Evolutionary conservation across 1,140 invertebrate genomes (phyloP), one percentile per base, ranked within the genome.

Genomic region (Platyscapa corneri): DNA sequence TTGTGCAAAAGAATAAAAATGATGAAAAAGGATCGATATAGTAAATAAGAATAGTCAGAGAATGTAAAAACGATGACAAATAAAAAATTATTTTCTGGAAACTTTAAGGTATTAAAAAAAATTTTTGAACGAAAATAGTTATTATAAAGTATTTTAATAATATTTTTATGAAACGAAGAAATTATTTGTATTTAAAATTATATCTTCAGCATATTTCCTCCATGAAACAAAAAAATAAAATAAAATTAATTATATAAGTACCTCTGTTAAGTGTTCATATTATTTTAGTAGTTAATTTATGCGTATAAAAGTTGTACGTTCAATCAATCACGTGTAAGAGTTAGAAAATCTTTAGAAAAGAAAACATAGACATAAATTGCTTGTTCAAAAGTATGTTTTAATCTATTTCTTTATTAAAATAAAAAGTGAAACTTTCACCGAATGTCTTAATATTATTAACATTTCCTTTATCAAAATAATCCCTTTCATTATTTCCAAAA

Each of bases 251-350:
- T 42, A 20, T 77, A 6, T 56, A 77, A 34, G 34, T 56, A 37
- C 32, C 56, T 77, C 46, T n/a, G 16, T 56, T 77, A 32, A 34
- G 10, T 56, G n/a, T 77, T 56, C 27, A 53, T 12, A 56, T 77
- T 77, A 75, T 83, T 64, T 64, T 53, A 53, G 49, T 53, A 27
- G 34, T 72, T 39, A 72, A 23, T 65, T 76, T 76, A 64, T 46
- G 56, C 74, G 67, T 12, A 82, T 67, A 82, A 83, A 76, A 79
- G 56, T 83, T 60, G 53, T 86, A 86, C 78, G 64, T 65, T 82
- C 77, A 42, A 83, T 78, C 49, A 77, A 77, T 83, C 70, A 86
- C 78, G 18, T 72, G 27, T 70, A 72, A 72, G 6, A 76, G 14
- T 53, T 53, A 20, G 49, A 14, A 46, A 75, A 12, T 8, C n/a